These are phyloP conservation scores for Halichoerus grypus DNA, from an alignment of 2,113 vertebrate genomes.

Conservation along the genomic window DNA sequence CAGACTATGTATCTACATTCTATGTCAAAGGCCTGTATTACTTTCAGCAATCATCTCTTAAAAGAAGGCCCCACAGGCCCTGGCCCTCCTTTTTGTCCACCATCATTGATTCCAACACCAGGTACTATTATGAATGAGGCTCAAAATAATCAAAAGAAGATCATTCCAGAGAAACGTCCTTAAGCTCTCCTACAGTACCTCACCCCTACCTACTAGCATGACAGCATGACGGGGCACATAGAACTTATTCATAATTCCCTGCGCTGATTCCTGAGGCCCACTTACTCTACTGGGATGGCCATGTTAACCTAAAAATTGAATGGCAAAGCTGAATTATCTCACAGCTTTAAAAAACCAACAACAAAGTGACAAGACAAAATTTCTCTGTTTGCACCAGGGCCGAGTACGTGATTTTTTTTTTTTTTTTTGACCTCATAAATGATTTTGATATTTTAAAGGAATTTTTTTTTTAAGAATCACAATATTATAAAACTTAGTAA, in stretches of 20 bases:
- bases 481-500: constrained; percentile 84
- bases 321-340: background rate
- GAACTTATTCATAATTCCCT: background rate
- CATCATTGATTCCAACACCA: background rate
- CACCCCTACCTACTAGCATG: fast-evolving
- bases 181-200: background rate
- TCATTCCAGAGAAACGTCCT: background rate
- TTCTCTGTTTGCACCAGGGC: constrained; percentile 65
- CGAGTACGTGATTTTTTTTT: constrained; percentile 17
- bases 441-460: constrained; percentile 78
- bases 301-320: background rate
- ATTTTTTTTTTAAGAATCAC: constrained; percentile 78
- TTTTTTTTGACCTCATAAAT: constrained; percentile 74
- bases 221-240: fast-evolving
- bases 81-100: background rate
- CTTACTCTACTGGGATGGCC: background rate
- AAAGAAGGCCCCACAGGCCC: fast-evolving
- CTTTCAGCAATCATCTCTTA: background rate
- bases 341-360: background rate
- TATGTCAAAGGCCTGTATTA: background rate
- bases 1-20: background rate
- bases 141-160: background rate
- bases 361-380: background rate
- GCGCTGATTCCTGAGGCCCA: background rate
- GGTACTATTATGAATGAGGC: background rate